These are phyloP conservation scores for Uropsilus gracilis DNA, from an alignment of 2,113 vertebrate genomes.

Conservation along the genomic window DNA sequence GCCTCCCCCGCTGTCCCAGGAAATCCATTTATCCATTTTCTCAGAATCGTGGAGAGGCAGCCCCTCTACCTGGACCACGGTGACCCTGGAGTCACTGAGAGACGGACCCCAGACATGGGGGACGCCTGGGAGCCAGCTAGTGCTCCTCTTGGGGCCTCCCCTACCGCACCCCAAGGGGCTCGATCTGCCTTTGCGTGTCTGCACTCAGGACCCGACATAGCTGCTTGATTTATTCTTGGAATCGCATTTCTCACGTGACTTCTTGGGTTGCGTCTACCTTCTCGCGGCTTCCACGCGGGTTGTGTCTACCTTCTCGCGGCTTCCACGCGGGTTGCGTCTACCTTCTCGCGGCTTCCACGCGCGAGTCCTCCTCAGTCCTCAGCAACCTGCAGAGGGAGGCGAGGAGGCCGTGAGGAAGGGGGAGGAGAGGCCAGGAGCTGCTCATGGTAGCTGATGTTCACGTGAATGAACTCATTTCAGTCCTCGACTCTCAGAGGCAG, in stretches of 20 bases:
- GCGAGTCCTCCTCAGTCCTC: not conserved
- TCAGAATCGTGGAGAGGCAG: not conserved
- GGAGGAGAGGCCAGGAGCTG: not conserved
- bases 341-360: not conserved
- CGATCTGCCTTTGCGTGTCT: not conserved
- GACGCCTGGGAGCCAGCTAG: not conserved
- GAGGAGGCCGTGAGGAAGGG: not conserved
- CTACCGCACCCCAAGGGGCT: too few relatives aligned
- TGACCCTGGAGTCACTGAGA: not conserved
- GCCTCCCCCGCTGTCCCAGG: not conserved
- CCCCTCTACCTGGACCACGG: not conserved
- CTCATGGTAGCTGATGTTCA: not conserved
- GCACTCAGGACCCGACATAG: rapidly evolving
- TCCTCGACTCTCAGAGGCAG: not conserved
- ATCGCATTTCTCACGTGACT: rapidly evolving
- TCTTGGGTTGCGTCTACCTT: not conserved
- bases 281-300: too few relatives aligned
- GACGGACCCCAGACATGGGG: not conserved
- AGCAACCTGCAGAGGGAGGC: not conserved
- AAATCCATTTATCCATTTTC: not conserved
- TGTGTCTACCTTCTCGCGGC: not conserved
- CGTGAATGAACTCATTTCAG: not conserved
- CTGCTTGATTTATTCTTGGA: not conserved
- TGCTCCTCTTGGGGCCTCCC: not conserved
- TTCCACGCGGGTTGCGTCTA: not conserved